A percentile compares a stretch with the other conserved stretches of the same genome.
Conservation (phyloP, 1,140 invertebrate species). For the Drosophila funebris region DNA sequence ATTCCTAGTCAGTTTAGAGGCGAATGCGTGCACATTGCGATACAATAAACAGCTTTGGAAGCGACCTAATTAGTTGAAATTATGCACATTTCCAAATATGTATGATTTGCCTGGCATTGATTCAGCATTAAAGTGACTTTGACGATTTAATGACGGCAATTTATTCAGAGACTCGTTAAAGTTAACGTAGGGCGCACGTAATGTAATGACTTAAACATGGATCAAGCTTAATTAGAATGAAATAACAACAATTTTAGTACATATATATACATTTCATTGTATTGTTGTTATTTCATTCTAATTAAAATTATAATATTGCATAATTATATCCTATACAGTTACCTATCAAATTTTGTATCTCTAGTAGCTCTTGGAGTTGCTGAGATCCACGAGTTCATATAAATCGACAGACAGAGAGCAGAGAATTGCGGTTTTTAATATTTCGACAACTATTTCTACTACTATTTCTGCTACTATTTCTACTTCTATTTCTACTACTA, state of each 20-base stretch:
- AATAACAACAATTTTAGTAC: background rate
- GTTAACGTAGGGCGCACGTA: background rate
- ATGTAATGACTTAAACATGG: background rate
- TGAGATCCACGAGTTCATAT: no score
- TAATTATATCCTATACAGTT: no score
- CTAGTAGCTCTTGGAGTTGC: no score
- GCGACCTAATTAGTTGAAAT: slow-evolving; percentile 60
- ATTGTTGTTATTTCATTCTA: no score
- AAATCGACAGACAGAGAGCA: no score
- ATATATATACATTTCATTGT: no score
- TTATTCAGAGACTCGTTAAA: background rate
- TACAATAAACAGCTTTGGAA: slow-evolving; percentile 68
- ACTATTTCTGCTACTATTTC: no score
- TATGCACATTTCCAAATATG: slow-evolving; percentile 56
- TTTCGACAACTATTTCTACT: no score
- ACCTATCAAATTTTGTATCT: no score
- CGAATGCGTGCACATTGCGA: slow-evolving; percentile 11
- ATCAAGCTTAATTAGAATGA: background rate
- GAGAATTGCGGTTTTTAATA: no score
- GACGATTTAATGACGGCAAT: slow-evolving; percentile 5
- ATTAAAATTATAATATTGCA: no score
- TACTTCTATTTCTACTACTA: no score
- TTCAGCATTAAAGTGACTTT: slow-evolving; percentile 45
- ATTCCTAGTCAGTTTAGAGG: background rate
- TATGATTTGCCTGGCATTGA: slow-evolving; percentile 54